These are phyloP conservation scores for Osmerus mordax DNA, from an alignment of 2,113 vertebrate species.

Conservation along the genomic window DNA sequence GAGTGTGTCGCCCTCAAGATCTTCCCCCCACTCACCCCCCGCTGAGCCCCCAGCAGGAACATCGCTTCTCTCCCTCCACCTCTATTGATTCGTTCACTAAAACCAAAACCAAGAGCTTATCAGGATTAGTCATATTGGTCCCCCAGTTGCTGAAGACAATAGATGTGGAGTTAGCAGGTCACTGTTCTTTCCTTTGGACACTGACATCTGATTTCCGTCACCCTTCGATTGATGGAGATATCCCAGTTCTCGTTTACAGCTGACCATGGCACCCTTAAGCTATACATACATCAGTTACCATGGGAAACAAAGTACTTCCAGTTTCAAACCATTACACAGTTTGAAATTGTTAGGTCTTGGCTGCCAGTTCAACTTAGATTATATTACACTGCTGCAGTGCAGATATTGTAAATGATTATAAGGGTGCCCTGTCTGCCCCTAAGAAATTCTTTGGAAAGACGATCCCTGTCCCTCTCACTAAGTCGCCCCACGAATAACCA, in stretches of 20 bases:
- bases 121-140: background rate
- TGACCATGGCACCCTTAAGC: constrained; percentile 25
- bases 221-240: constrained; percentile 22
- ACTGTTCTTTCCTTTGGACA: background rate
- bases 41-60: constrained; percentile 18
- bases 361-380: constrained; percentile 50
- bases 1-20: background rate
- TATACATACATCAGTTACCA: constrained; percentile 29
- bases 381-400: constrained; percentile 31
- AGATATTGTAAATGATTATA: constrained; percentile 60
- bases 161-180: background rate
- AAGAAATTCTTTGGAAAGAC: constrained; percentile 52
- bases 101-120: constrained; percentile 3
- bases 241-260: constrained; percentile 35
- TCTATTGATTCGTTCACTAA: constrained; percentile 28
- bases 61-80: constrained; percentile 8
- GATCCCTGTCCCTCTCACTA: constrained; percentile 56
- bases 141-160: background rate
- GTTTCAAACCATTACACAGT: constrained; percentile 37
- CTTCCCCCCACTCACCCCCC: background rate
- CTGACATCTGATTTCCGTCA: constrained; percentile 22
- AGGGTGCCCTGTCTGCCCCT: constrained; percentile 51
- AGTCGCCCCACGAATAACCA: constrained; percentile 50
- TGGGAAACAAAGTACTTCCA: constrained; percentile 51
- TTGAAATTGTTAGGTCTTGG: constrained; percentile 35